These are phyloP conservation scores for Erebia ligea DNA, from an alignment of 2,888 invertebrate genomes.

Conservation along the genomic window DNA sequence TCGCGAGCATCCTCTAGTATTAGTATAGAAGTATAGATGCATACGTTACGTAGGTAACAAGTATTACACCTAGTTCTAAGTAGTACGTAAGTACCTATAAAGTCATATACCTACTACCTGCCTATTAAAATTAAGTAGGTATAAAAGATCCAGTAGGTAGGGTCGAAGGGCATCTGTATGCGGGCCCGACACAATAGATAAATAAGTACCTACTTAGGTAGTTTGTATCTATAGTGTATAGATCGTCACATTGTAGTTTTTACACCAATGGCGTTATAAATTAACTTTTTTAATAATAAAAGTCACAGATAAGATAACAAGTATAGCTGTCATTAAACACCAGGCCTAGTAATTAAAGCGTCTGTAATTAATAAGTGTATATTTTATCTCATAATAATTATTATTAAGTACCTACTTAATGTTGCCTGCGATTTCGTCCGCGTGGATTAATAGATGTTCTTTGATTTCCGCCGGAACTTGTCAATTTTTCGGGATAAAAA, in stretches of 20 bases:
- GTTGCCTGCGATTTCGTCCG: too few relatives aligned
- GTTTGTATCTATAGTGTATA: too few relatives aligned
- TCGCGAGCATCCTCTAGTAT: too few relatives aligned
- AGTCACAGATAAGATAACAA: conserved; percentile 5
- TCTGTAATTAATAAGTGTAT: neutral
- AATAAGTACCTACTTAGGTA: neutral
- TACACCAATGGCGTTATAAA: neutral
- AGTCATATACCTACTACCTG: too few relatives aligned
- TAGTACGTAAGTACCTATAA: too few relatives aligned
- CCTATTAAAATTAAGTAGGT: neutral
- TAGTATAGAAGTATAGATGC: too few relatives aligned
- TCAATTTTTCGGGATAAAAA: too few relatives aligned
- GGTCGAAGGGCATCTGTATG: neutral
- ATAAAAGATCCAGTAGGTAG: neutral
- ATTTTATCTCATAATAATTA: neutral
- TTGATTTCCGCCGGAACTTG: too few relatives aligned
- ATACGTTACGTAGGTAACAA: too few relatives aligned
- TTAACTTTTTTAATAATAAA: neutral
- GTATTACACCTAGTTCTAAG: too few relatives aligned
- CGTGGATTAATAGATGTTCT: too few relatives aligned
- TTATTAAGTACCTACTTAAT: too few relatives aligned
- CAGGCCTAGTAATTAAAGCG: neutral
- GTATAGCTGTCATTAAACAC: neutral
- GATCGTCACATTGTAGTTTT: neutral
- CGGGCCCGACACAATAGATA: neutral